Percentiles rank a stretch among this genome's conserved stretches.
Conservation (phyloP, 2,888 invertebrate species). For the Epiblema foenella region DNA sequence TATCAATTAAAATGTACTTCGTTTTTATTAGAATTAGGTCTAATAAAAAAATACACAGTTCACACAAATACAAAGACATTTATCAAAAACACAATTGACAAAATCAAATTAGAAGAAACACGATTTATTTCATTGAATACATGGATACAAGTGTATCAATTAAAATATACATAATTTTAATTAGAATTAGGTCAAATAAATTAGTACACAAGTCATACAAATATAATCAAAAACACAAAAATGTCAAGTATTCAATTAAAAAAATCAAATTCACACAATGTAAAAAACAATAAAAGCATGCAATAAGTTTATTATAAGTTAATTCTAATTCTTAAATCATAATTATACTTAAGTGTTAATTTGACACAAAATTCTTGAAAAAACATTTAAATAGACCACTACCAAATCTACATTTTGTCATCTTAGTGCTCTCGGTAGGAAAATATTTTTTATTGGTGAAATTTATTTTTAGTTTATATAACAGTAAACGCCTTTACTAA, state of each 20-base stretch:
- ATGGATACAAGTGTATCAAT: not conserved
- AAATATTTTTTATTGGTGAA: not conserved
- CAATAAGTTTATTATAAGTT: not conserved
- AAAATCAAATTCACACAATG: not conserved
- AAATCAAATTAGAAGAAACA: too few species aligned
- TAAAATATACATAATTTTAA: not conserved
- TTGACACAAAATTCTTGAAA: not conserved
- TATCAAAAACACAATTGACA: not conserved
- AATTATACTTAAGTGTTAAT: not conserved
- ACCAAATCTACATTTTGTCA: constrained; percentile 10
- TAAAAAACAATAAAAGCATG: not conserved
- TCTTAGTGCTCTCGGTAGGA: not conserved
- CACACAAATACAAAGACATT: constrained; percentile 14
- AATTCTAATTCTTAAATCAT: not conserved
- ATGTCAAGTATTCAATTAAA: not conserved
- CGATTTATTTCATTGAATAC: too few species aligned
- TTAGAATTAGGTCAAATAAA: not conserved
- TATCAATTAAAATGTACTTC: not conserved
- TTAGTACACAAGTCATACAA: constrained; percentile 2
- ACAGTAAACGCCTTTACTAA: not conserved
- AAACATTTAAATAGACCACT: not conserved
- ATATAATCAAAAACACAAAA: not conserved
- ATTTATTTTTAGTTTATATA: not conserved
- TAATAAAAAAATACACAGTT: not conserved
- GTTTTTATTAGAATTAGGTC: not conserved